Evolutionary conservation across 2,113 vertebrate species (phyloP).

Genomic region (Falco punctatus): DNA sequence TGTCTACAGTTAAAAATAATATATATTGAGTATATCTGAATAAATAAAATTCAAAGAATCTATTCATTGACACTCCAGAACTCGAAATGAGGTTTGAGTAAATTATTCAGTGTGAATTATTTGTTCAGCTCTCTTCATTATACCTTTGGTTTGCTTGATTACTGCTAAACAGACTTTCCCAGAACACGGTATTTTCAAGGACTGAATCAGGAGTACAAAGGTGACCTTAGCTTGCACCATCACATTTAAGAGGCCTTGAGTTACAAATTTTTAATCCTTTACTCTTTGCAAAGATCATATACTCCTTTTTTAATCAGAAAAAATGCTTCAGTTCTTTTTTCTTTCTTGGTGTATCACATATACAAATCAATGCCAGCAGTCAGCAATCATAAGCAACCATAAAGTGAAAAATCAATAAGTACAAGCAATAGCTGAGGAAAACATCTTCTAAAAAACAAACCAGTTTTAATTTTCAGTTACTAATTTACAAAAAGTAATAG

Average conservation of each 20-base stretch:
- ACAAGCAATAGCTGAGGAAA: background rate
- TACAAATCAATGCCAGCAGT: background rate
- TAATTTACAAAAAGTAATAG: background rate
- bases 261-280: background rate
- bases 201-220: background rate
- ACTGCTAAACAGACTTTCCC: conserved; percentile 19
- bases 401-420: background rate
- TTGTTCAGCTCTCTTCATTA: conserved; percentile 58
- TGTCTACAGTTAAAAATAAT: background rate
- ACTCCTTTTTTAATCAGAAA: background rate
- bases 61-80: background rate
- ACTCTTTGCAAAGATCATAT: background rate
- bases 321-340: background rate
- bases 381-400: background rate
- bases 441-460: background rate
- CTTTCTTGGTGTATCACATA: background rate
- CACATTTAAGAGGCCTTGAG: background rate
- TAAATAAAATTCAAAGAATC: conserved; percentile 9
- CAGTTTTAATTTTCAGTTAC: background rate
- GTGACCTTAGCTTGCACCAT: background rate
- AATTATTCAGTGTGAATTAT: conserved; percentile 71
- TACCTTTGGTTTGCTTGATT: conserved; percentile 46
- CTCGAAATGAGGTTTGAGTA: background rate
- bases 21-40: background rate
- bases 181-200: background rate